Base-by-base conservation (phyloP, 2,888 invertebrate species). In the Malthinus seriepunctatus region DNA sequence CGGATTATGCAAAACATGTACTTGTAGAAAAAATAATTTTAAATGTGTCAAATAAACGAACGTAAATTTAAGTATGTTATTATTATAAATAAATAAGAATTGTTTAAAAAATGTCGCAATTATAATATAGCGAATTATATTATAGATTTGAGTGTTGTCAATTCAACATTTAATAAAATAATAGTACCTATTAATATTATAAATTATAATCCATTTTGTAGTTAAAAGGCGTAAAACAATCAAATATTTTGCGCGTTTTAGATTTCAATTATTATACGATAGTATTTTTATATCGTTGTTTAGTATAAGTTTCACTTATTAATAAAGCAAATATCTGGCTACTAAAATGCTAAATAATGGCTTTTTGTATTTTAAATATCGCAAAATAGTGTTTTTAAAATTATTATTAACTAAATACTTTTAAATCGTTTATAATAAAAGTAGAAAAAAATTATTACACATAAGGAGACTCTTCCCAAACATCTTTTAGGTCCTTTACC, bases 171-270 rank as follows among this genome's bases (percentile, higher is more conserved):
- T n/a, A n/a, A n/a, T 42, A 15, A 42, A 42, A 9, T 23, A 42
- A n/a, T 42, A 42, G 39, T 42, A 7, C n/a, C n/a, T n/a, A n/a
- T 8, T 23, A 23, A 15, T 11, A 42, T 42, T 15, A n/a, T n/a
- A 8, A 15, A n/a, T 9, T 42, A 9, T 42, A 42, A 51, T 55
- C 54, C 45, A 47, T 49, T 47, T 15, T 56, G 51, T 61, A 63
- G 61, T 50, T 49, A 61, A 50, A 42, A 42, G 15, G 65, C 65
- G 65, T 56, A 58, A 65, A 62, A 65, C 65, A 65, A 65, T 65
- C 65, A 65, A 51, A 52, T 59, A 58, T 52, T 65, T 63, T 63
- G 65, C 60, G 60, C 59, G 47, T 39, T 34, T 23, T 45, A 39
- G 44, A 11, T 45, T 51, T 54, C 37, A 8, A 33, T 47, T 53